These are phyloP conservation scores for Eciton burchellii DNA, from an alignment of 1,140 invertebrate genomes.

Conservation along the genomic window DNA sequence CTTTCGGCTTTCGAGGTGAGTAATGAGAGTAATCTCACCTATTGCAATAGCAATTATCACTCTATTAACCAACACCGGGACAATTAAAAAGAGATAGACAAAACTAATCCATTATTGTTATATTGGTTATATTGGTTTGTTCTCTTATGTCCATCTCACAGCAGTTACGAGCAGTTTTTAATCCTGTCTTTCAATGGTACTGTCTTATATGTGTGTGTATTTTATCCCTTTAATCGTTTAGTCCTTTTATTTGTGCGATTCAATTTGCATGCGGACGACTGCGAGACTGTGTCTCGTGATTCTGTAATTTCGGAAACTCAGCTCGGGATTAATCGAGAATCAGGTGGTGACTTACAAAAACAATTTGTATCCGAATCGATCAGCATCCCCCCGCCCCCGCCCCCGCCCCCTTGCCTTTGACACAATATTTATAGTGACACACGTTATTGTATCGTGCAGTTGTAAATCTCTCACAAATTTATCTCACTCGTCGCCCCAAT, in stretches of 20 bases:
- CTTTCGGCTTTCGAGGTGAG: constrained; percentile 83
- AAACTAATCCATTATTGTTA: constrained; percentile 49
- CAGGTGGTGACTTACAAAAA: neutral
- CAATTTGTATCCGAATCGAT: neutral
- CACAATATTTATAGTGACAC: constrained; percentile 13
- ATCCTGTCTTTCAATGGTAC: constrained; percentile 53
- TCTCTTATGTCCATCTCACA: constrained; percentile 66
- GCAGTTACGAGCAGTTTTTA: constrained; percentile 80
- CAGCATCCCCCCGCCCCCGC: neutral
- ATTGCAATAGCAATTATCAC: constrained; percentile 51
- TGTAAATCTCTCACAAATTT: constrained; percentile 38
- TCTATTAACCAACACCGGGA: constrained; percentile 64
- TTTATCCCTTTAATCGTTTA: neutral
- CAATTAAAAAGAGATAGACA: constrained; percentile 60
- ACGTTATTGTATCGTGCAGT: constrained; percentile 47
- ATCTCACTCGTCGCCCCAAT: constrained; percentile 26
- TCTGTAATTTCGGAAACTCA: neutral
- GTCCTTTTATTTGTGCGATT: neutral
- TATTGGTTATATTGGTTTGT: constrained; percentile 31
- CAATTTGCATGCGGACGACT: constrained; percentile 48
- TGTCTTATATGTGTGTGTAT: constrained; percentile 30
- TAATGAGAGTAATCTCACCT: constrained; percentile 80
- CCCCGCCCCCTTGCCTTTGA: constrained; percentile 10
- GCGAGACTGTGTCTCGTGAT: constrained; percentile 1
- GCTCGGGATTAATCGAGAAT: neutral